Evolutionary conservation across 37 sponge, comb jelly and placozoan species (phyloP).

Genomic region (Amphimedon queenslandica): DNA sequence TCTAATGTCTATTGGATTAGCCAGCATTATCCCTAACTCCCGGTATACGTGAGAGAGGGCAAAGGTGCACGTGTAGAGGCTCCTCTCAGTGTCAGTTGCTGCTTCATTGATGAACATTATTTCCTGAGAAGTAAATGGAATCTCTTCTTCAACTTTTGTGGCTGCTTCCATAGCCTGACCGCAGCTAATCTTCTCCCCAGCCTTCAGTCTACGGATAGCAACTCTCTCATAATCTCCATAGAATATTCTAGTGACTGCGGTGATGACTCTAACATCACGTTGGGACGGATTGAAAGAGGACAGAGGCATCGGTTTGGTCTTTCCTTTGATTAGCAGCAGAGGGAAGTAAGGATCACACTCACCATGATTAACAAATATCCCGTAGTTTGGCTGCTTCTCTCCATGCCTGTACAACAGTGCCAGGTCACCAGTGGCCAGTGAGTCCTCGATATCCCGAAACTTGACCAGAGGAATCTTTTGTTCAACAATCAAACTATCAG

Average conservation of each 20-base stretch:
- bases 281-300: constrained; percentile 15
- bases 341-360: constrained; percentile 45
- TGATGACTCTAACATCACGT: constrained; percentile 30
- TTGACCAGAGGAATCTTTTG: constrained; percentile 2
- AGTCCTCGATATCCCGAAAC: constrained; percentile 20
- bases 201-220: constrained; percentile 20
- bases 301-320: constrained; percentile 45
- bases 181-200: neutral
- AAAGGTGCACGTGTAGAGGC: constrained; percentile 29
- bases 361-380: constrained; percentile 37
- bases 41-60: constrained; percentile 57
- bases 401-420: constrained; percentile 44
- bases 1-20: constrained; percentile 14
- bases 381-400: constrained; percentile 36
- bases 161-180: neutral
- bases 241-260: constrained; percentile 63
- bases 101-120: constrained; percentile 8
- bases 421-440: constrained; percentile 48
- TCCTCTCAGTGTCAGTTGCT: constrained; percentile 20
- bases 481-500: constrained; percentile 5
- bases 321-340: constrained; percentile 58
- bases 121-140: constrained; percentile 23
- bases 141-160: constrained; percentile 4
- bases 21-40: constrained; percentile 31
- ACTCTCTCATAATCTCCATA: constrained; percentile 62